A percentile compares a stretch with the other conserved stretches of the same genome.
phyloP scores from a whole-genome alignment of 2,797 vertebrate genomes.

The Siniperca undulata region DNA sequence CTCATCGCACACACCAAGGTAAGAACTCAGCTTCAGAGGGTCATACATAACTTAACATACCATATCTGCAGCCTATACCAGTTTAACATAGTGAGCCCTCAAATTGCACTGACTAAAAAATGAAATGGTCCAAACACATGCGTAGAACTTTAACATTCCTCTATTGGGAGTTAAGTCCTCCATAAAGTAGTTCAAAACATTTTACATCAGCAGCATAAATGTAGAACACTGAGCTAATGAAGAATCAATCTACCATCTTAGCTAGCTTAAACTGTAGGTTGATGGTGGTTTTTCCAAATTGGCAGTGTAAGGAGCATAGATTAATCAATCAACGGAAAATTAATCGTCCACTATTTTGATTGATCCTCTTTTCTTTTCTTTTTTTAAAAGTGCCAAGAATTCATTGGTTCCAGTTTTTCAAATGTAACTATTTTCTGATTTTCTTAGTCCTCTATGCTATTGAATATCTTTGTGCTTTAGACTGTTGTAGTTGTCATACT shows the following conservation, averaged over 20 bases:
- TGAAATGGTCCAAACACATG: not conserved
- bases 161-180: not conserved
- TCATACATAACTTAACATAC: not conserved
- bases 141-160: not conserved
- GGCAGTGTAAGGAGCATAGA: not conserved
- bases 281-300: not conserved
- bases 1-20: constrained; percentile 94
- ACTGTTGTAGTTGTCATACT: not conserved
- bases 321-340: not conserved
- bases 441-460: not conserved
- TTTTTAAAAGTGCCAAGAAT: not conserved
- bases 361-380: too few relatives aligned
- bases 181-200: not conserved
- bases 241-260: not conserved
- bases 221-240: not conserved
- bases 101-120: not conserved
- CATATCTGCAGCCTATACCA: not conserved
- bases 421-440: not conserved
- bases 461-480: not conserved
- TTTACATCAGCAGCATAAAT: not conserved
- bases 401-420: too few relatives aligned
- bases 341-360: too few relatives aligned
- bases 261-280: not conserved
- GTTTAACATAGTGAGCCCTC: not conserved
- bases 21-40: constrained; percentile 20